Evolutionary conservation across 2,113 vertebrate genomes (phyloP).

Genomic region (Progne subis): DNA sequence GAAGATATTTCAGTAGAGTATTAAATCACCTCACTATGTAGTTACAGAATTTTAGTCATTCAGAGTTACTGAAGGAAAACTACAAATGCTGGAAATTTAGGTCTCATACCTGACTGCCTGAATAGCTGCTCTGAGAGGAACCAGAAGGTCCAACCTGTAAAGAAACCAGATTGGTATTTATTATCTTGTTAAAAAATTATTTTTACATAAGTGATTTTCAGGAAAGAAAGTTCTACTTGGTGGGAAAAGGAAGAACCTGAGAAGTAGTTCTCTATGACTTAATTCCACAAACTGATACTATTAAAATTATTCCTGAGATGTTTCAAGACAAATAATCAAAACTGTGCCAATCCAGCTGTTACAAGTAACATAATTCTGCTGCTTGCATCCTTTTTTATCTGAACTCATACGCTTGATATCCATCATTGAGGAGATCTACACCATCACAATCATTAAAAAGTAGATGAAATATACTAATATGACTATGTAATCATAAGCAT

Average conservation of each 20-base stretch:
- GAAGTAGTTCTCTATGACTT: not conserved
- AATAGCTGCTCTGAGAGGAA: slow-evolving; percentile 33
- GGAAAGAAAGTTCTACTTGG: not conserved
- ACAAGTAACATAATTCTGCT: not conserved
- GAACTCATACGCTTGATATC: not conserved
- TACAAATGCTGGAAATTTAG: not conserved
- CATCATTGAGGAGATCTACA: not conserved
- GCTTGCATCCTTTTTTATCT: not conserved
- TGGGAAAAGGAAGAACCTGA: not conserved
- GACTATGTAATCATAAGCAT: not conserved
- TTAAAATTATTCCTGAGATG: not conserved
- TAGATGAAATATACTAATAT: not conserved
- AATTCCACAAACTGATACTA: not conserved
- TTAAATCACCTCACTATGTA: not conserved
- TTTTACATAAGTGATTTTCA: not conserved
- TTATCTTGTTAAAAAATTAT: not conserved
- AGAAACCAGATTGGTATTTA: not conserved
- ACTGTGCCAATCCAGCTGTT: not conserved
- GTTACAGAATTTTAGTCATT: not conserved
- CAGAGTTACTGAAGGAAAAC: not conserved
- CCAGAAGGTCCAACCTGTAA: slow-evolving; percentile 5
- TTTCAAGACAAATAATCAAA: not conserved
- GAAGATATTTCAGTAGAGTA: not conserved
- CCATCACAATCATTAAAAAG: not conserved
- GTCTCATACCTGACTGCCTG: not conserved